Evolutionary conservation across 1,140 invertebrate species (phyloP).

Genomic region (Maconellicoccus hirsutus): DNA sequence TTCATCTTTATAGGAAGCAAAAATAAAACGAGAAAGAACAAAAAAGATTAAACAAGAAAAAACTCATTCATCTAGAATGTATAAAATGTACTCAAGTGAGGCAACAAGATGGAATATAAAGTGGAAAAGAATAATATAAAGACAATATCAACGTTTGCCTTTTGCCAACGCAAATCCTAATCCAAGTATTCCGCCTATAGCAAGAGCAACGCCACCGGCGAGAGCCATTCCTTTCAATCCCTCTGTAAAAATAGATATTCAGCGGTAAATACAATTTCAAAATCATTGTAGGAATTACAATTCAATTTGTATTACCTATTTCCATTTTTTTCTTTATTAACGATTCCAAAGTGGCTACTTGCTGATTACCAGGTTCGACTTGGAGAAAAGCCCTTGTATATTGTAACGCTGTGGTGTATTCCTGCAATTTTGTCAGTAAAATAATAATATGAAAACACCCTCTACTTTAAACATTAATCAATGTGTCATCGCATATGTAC

Average conservation of each 20-base stretch:
- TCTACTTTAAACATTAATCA: too few relatives aligned
- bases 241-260: conserved; percentile 42
- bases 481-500: conserved; percentile 30
- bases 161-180: conserved; percentile 64
- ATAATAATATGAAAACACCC: too few relatives aligned
- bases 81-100: neutral
- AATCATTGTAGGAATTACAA: conserved; percentile 16
- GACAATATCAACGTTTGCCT: conserved; percentile 36
- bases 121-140: conserved; percentile 6
- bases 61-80: neutral
- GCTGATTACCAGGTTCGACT: conserved; percentile 82
- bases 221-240: conserved; percentile 78
- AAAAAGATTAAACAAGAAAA: neutral
- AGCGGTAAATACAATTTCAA: conserved; percentile 25
- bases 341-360: conserved; percentile 66
- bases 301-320: conserved; percentile 43
- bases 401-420: conserved; percentile 70
- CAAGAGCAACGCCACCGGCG: conserved; percentile 66
- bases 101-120: neutral
- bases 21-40: neutral
- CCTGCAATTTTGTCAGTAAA: conserved; percentile 38
- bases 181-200: conserved; percentile 64
- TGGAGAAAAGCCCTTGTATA: conserved; percentile 70
- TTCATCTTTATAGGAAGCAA: neutral
- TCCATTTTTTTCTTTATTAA: conserved; percentile 79